A percentile compares a stretch with the other conserved stretches of the same genome.
These are phyloP conservation scores for Chaetodon auriga DNA, from an alignment of 2,113 vertebrate genomes.

Conservation along the genomic window DNA sequence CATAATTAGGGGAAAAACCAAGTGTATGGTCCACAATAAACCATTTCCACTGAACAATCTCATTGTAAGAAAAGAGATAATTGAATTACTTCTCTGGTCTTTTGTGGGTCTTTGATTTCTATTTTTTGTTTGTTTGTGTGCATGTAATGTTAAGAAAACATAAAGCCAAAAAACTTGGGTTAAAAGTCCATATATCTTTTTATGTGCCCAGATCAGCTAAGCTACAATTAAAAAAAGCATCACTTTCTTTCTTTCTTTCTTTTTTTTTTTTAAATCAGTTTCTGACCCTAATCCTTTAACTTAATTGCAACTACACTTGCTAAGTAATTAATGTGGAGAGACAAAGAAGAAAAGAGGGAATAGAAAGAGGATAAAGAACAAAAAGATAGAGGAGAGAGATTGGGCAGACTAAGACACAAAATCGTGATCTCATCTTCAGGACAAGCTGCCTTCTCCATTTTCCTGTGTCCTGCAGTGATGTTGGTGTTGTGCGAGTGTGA, in stretches of 20 bases:
- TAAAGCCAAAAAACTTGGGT: neutral
- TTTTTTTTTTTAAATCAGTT: neutral
- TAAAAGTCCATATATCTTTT: neutral
- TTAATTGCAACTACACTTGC: slow-evolving; percentile 10
- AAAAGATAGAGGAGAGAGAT: neutral
- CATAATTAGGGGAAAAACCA: neutral
- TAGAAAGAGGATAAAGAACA: neutral
- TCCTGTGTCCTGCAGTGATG: neutral
- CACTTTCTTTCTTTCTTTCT: too few relatives aligned
- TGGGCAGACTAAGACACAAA: neutral
- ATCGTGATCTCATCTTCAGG: neutral
- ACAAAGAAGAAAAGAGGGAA: slow-evolving; percentile 3
- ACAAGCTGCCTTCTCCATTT: slow-evolving; percentile 6
- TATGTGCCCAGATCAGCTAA: neutral
- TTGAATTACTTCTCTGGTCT: neutral
- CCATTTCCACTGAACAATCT: neutral
- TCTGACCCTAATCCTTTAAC: slow-evolving; percentile 1
- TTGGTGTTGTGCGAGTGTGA: slow-evolving; percentile 11
- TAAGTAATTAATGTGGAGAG: slow-evolving; percentile 9
- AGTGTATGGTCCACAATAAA: neutral
- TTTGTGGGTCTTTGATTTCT: neutral
- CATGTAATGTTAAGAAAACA: neutral
- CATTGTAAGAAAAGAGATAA: neutral
- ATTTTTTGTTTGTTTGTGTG: neutral
- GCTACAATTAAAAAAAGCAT: too few relatives aligned